Evolutionary conservation across 2,797 vertebrate genomes (phyloP), one percentile per base, ranked within the genome.

Genomic region (Melanotaenia pygmaea): DNA sequence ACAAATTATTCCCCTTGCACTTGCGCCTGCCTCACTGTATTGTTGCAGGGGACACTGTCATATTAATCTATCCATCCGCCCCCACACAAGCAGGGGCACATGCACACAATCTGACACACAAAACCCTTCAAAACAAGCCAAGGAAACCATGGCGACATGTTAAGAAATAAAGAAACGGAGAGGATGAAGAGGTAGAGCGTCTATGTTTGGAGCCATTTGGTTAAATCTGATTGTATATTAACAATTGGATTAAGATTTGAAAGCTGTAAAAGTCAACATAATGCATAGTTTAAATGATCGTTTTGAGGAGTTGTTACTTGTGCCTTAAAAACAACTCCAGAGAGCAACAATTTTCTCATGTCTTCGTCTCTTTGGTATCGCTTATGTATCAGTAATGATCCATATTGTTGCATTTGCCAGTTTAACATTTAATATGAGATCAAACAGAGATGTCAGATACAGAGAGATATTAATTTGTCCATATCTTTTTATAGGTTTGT

Each of bases 161-260:
- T 5, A 67, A 69, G 57, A 72, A 61, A 83, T 1, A 50, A 72
- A 70, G 71, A 86, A 58, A 64, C 24, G n/a, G 63, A 66, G 74
- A 77, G 64, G 51, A 72, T 72, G 35, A 53, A 71, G 43, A 54
- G 34, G 59, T 43, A 72, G 64, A 74, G 38, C 16, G 24, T 73
- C 67, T 65, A 72, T 74, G 74, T 80, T 83, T 51, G 13, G 54
- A 87, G 82, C 66, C 88, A 90, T 86, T 86, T 90, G 89, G 65
- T 84, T 84, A 74, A 87, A 82, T 75, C 80, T 84, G 76, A 73
- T 75, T 80, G 83, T 81, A 86, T 87, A 92, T 90, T 86, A 91
- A 80, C 82, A 79, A 79, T 84, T 82, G 86, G 91, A 92, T 92
- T 90, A 83, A 86, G 84, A 84, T 90, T 85, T 86, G 78, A 88